A percentile compares a stretch with the other conserved stretches of the same genome.
phyloP scores from a whole-genome alignment of 2,888 invertebrate genomes.

The Lasius fuliginosus region DNA sequence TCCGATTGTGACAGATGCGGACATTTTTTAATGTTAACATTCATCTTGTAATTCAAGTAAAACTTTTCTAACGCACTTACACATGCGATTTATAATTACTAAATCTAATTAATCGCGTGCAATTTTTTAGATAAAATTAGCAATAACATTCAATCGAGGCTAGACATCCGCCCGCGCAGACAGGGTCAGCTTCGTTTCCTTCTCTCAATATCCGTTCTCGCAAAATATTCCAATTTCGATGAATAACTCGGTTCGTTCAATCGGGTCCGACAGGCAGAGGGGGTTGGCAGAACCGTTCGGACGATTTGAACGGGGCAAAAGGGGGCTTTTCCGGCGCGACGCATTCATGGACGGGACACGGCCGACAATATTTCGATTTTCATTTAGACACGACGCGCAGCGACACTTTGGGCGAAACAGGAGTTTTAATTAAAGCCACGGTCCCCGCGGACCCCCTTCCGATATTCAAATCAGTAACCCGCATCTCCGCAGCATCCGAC shows the following conservation, averaged over 20 bases:
- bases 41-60: neutral
- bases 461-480: conserved; percentile 84
- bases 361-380: conserved; percentile 81
- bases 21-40: neutral
- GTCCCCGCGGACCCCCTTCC: conserved; percentile 64
- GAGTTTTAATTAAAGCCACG: conserved; percentile 83
- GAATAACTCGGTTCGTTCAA: conserved; percentile 73
- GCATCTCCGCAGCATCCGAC: conserved; percentile 70
- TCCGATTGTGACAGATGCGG: neutral
- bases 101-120: neutral
- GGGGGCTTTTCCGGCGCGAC: conserved; percentile 46
- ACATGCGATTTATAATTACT: neutral
- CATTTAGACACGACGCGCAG: conserved; percentile 80
- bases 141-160: neutral
- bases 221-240: conserved; percentile 77
- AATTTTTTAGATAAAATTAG: neutral
- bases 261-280: conserved; percentile 59
- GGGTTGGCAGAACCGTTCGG: neutral
- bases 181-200: conserved; percentile 55
- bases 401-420: conserved; percentile 79
- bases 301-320: conserved; percentile 8
- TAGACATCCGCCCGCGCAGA: conserved; percentile 10
- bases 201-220: conserved; percentile 73
- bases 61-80: neutral
- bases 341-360: conserved; percentile 44